Conservation (phyloP, 1,140 invertebrate species). For the Homarus americanus region DNA sequence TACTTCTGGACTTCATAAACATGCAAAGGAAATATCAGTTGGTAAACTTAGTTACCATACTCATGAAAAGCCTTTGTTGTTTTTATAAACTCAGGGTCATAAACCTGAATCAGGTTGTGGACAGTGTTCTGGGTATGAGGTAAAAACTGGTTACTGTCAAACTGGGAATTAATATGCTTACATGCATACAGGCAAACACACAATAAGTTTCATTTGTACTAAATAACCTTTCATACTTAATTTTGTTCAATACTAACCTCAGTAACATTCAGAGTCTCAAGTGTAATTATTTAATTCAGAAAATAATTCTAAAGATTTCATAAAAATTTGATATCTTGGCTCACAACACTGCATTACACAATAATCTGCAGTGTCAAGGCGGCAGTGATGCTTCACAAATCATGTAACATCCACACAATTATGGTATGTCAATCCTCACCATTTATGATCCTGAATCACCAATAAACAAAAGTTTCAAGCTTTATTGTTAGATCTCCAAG, state of each 20-base stretch:
- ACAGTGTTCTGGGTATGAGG: not conserved
- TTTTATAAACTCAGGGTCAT: not conserved
- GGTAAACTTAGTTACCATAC: no score
- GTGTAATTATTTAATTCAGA: not conserved
- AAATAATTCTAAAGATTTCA: not conserved
- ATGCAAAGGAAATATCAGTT: no score
- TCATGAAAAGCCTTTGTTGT: no score
- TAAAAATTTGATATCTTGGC: not conserved
- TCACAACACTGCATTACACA: not conserved
- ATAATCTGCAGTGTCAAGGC: not conserved
- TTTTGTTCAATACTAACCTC: not conserved
- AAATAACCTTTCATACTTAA: not conserved
- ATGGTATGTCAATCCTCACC: no score
- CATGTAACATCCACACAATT: no score
- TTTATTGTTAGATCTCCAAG: no score
- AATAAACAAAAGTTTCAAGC: no score
- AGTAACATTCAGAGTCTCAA: no score
- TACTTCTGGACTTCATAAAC: no score
- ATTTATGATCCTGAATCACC: no score
- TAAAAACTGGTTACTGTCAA: not conserved
- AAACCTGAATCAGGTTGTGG: not conserved
- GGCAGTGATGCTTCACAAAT: no score
- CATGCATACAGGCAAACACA: not conserved
- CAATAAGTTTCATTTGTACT: not conserved
- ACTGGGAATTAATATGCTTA: not conserved